phyloP scores from a whole-genome alignment of 1,140 invertebrate species.

The Pogonomyrmex californicus region DNA sequence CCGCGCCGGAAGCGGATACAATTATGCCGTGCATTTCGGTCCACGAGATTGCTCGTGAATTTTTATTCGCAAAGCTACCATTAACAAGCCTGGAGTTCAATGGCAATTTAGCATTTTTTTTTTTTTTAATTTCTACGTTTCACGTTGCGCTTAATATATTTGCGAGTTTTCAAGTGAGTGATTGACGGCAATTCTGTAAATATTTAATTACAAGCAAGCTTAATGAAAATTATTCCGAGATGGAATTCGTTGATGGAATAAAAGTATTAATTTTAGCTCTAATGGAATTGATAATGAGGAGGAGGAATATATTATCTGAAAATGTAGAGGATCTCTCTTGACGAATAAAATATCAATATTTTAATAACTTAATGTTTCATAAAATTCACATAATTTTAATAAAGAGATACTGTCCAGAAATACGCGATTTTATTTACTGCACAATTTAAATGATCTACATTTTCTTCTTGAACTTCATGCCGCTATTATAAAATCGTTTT shows the following conservation, averaged over 20 bases:
- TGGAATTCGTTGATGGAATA: background rate
- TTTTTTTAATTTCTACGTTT: background rate
- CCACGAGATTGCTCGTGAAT: background rate
- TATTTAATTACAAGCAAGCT: conserved; percentile 2
- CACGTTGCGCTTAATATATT: background rate
- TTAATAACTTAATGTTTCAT: conserved; percentile 13
- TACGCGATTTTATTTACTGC: background rate
- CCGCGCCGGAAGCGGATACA: conserved; percentile 24
- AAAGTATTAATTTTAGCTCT: background rate
- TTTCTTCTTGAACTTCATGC: background rate
- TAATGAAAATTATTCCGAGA: background rate
- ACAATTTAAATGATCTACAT: conserved; percentile 5
- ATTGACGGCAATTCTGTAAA: background rate
- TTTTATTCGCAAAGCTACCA: background rate
- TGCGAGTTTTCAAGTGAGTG: background rate
- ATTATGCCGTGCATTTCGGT: conserved; percentile 6
- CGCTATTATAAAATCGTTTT: conserved; percentile 7
- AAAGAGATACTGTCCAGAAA: background rate
- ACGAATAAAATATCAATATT: background rate
- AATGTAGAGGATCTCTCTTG: background rate
- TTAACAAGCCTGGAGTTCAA: background rate
- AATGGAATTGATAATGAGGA: conserved; percentile 3
- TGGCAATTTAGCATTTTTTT: background rate
- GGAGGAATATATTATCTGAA: background rate
- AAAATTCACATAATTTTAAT: background rate